Evolutionary conservation across 2,888 invertebrate genomes (phyloP), one percentile per base, ranked within the genome.

Genomic region (Clepsis dumicolana): DNA sequence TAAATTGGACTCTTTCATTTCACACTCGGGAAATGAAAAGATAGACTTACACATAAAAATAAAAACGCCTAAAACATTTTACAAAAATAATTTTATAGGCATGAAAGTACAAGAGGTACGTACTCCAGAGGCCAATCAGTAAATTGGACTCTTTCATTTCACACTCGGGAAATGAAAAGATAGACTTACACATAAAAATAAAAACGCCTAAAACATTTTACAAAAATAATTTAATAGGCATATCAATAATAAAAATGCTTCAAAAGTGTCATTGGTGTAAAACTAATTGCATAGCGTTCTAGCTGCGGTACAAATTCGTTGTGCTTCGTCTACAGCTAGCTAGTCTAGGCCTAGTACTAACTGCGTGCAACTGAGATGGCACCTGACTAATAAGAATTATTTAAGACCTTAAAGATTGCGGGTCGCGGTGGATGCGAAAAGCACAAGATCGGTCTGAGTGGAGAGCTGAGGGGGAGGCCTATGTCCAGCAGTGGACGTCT

Each of bases 81-180:
- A 93, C 83, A 93, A 93, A 93, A 93, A 93, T 93, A 93, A 93
- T 93, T 93, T 93, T 93, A 93, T 93, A 90, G 91, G 92, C 92
- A 90, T 91, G n/a, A n/a, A n/a, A n/a, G n/a, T n/a, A n/a, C n/a
- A n/a, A n/a, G n/a, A n/a, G n/a, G n/a, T n/a, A n/a, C n/a, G n/a
- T n/a, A n/a, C n/a, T n/a, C n/a, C n/a, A n/a, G n/a, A n/a, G n/a
- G n/a, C n/a, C n/a, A n/a, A n/a, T n/a, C n/a, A n/a, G n/a, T n/a
- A n/a, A n/a, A n/a, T n/a, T n/a, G n/a, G n/a, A n/a, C n/a, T n/a
- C n/a, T n/a, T n/a, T n/a, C n/a, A n/a, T n/a, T n/a, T n/a, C 29
- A 29, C 29, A 29, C 29, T 7, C 5, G 7, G 3, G 29, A 29
- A 29, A 7, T 29, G 3, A 4, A 29, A 29, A 29, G 29, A 7